Conservation (phyloP, 2,797 vertebrate species). For the Paramormyrops hopkinsi region DNA sequence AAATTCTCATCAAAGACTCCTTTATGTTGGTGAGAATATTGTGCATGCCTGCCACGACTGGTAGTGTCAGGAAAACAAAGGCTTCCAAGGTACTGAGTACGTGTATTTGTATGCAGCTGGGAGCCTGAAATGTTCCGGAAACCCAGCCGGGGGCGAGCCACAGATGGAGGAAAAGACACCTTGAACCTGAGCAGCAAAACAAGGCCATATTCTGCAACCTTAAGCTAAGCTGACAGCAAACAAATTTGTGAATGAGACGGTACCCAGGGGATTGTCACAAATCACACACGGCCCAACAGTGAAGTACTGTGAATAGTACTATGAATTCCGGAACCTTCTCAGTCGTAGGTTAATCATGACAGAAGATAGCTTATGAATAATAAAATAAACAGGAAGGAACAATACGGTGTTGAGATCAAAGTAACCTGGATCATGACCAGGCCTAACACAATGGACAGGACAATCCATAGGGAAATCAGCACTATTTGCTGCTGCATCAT, state of each 20-base stretch:
- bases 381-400: neutral
- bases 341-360: neutral
- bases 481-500: neutral
- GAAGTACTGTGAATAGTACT: neutral
- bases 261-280: neutral
- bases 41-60: neutral
- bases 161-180: slow-evolving; percentile 1
- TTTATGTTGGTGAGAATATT: slow-evolving; percentile 6
- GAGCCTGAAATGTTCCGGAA: neutral
- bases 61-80: neutral
- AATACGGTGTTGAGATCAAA: neutral
- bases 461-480: neutral
- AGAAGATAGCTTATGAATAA: neutral
- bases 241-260: neutral
- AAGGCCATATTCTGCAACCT: neutral
- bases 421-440: neutral
- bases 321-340: neutral
- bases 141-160: neutral
- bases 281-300: neutral
- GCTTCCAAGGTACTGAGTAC: neutral
- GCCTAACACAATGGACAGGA: neutral
- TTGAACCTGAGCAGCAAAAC: neutral
- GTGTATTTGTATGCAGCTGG: neutral
- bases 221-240: neutral
- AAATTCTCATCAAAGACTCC: neutral